phyloP scores from a whole-genome alignment of 2,113 vertebrate genomes.

The Prionailurus viverrinus region DNA sequence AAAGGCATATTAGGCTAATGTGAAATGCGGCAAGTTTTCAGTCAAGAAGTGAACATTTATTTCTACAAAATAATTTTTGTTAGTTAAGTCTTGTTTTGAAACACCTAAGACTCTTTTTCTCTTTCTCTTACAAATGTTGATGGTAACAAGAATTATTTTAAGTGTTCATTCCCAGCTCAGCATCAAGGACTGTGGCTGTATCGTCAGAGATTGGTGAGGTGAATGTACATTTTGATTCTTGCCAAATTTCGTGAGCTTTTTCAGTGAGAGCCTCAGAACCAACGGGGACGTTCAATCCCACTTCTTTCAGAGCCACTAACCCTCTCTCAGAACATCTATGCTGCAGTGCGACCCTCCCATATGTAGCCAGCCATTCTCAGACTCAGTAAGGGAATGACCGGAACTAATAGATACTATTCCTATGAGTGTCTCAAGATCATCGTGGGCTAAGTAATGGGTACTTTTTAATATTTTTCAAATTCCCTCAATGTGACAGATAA shows the following conservation, averaged over 20 bases:
- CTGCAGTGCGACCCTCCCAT: not conserved
- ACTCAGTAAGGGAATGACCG: not conserved
- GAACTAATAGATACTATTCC: not conserved
- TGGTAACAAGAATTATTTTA: constrained; percentile 10
- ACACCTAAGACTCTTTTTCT: not conserved
- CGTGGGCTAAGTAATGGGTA: not conserved
- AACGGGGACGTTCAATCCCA: not conserved
- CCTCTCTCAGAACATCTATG: not conserved
- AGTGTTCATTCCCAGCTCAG: not conserved
- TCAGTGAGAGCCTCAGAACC: not conserved
- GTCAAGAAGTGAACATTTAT: constrained; percentile 62
- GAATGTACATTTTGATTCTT: not conserved
- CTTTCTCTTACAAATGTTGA: constrained; percentile 10
- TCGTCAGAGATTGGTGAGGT: not conserved
- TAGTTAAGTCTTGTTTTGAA: constrained; percentile 59
- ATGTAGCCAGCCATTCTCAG: not conserved
- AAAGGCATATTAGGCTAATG: constrained; percentile 47
- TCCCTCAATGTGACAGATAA: not conserved
- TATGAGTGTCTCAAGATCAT: not conserved
- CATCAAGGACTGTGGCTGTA: not conserved
- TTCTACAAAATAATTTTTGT: constrained; percentile 57
- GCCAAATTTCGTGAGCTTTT: not conserved
- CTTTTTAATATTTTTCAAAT: not conserved
- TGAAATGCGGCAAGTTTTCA: constrained; percentile 62
- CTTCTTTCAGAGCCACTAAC: not conserved